These are phyloP conservation scores for Channallabes apus DNA, from an alignment of 2,797 vertebrate genomes.

Conservation along the genomic window DNA sequence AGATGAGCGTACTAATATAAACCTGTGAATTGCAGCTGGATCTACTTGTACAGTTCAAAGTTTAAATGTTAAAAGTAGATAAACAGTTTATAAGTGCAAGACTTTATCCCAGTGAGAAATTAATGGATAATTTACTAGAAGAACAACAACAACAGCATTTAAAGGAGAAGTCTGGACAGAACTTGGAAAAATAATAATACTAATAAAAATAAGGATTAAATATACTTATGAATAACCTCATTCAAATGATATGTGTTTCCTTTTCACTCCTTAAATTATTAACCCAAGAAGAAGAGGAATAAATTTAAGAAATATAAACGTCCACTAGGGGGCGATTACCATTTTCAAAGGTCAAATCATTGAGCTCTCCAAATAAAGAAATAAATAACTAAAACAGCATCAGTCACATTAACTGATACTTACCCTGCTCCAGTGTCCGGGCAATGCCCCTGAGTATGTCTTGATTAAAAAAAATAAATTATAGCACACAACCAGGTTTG, in stretches of 20 bases:
- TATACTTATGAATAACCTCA: too few species aligned
- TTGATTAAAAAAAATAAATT: not conserved
- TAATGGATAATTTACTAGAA: not conserved
- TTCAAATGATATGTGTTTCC: not conserved
- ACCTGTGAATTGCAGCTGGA: not conserved
- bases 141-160: not conserved
- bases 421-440: not conserved
- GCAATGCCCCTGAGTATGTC: not conserved
- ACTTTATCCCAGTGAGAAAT: not conserved
- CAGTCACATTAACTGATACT: not conserved
- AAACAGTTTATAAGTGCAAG: not conserved
- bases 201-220: too few species aligned
- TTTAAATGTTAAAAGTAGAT: too few species aligned
- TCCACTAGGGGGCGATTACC: not conserved
- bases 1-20: not conserved
- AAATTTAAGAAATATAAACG: too few species aligned
- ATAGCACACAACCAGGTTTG: not conserved
- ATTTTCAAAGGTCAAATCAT: constrained; percentile 30
- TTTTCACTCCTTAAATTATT: not conserved
- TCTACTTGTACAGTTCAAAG: not conserved
- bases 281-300: not conserved
- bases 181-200: not conserved
- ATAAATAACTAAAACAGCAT: not conserved
- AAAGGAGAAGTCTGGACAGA: not conserved
- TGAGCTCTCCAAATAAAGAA: not conserved